phyloP scores from a whole-genome alignment of 2,888 invertebrate genomes.

The Cryptophagus acutangulus region DNA sequence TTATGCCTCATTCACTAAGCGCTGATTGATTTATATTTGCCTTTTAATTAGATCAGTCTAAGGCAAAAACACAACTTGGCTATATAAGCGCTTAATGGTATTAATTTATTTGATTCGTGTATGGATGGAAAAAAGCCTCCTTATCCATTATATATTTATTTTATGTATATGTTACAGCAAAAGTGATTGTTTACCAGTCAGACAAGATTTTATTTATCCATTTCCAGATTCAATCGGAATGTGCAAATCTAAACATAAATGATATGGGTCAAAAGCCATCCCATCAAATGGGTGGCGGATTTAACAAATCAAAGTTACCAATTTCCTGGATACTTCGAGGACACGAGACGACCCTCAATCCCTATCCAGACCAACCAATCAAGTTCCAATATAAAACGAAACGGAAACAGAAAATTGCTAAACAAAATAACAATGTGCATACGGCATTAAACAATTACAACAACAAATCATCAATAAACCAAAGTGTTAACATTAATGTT shows the following conservation, averaged over 20 bases:
- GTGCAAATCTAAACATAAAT: slow-evolving; percentile 8
- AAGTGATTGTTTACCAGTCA: background rate
- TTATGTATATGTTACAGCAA: background rate
- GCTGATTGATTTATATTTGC: slow-evolving; percentile 1
- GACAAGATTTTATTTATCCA: too few species aligned
- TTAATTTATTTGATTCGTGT: background rate
- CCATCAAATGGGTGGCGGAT: slow-evolving; percentile 41
- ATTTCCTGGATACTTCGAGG: slow-evolving; percentile 63
- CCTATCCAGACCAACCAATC: slow-evolving; percentile 46
- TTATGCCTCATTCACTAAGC: too few species aligned
- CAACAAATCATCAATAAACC: slow-evolving; percentile 7
- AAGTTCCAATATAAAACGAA: slow-evolving; percentile 46
- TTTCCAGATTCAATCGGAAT: background rate
- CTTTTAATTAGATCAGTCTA: background rate
- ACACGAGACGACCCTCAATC: slow-evolving; percentile 37
- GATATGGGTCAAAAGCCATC: slow-evolving; percentile 55
- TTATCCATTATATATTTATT: background rate
- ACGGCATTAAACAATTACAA: slow-evolving; percentile 18
- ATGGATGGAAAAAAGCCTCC: too few species aligned
- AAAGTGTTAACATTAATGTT: slow-evolving; percentile 14
- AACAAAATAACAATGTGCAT: slow-evolving; percentile 19
- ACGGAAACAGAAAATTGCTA: slow-evolving; percentile 33
- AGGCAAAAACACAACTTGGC: background rate
- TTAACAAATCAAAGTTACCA: slow-evolving; percentile 52
- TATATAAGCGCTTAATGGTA: background rate